phyloP scores from a whole-genome alignment of 2,113 vertebrate species.

The Cariama cristata region DNA sequence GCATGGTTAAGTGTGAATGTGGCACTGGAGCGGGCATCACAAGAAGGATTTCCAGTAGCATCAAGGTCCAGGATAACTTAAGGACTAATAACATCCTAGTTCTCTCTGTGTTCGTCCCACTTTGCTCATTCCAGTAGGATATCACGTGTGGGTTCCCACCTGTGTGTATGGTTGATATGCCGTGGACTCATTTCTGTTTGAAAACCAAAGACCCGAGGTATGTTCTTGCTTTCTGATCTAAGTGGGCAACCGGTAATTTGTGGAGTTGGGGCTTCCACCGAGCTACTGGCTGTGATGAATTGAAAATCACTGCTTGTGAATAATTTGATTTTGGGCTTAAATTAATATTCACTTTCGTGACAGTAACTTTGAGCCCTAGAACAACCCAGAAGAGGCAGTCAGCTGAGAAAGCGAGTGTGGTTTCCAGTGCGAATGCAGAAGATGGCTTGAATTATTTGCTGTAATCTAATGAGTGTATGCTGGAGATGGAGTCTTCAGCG shows the following conservation, averaged over 20 bases:
- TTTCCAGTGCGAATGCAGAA: not conserved
- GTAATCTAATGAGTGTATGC: not conserved
- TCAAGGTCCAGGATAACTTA: fast-evolving
- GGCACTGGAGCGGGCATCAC: too few species aligned
- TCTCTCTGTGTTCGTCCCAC: not conserved
- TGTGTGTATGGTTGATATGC: not conserved
- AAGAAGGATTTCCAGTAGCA: not conserved
- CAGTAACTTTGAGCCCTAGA: not conserved
- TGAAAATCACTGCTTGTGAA: not conserved
- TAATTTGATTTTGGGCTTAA: not conserved
- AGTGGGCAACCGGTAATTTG: not conserved
- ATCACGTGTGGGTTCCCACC: not conserved
- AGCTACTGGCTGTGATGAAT: not conserved
- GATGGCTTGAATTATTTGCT: not conserved
- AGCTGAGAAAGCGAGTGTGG: not conserved
- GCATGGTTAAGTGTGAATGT: fast-evolving
- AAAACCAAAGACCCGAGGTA: fast-evolving
- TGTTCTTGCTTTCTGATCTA: not conserved
- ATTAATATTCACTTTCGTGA: not conserved
- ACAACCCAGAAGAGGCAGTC: not conserved
- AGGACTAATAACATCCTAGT: not conserved
- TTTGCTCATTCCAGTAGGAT: not conserved
- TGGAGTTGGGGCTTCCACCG: not conserved
- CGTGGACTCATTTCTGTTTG: not conserved
- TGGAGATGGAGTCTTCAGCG: not conserved